Percentiles rank a stretch among this genome's conserved stretches.
phyloP scores from a whole-genome alignment of 2,113 vertebrate species.

The Apistogramma diplotaenia region DNA sequence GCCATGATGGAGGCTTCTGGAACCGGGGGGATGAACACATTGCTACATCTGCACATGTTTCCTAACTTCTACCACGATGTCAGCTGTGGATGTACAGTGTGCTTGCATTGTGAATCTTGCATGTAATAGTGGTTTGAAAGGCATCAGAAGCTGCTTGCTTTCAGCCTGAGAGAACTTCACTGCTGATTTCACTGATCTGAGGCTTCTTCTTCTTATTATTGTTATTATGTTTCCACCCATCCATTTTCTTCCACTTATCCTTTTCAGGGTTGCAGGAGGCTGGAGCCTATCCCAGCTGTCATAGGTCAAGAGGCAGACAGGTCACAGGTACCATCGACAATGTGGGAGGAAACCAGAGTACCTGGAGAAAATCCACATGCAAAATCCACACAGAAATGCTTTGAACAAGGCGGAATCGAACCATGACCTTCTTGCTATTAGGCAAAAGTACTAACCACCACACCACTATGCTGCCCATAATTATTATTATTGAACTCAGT shows the following conservation, averaged over 20 bases:
- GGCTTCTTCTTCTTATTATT: neutral
- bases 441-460: too few species aligned
- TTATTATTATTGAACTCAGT: neutral
- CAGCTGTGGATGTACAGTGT: neutral
- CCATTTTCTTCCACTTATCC: too few species aligned
- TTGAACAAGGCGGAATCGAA: too few species aligned
- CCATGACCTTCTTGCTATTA: too few species aligned
- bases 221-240: neutral
- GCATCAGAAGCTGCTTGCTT: conserved; percentile 3
- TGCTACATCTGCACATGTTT: conserved; percentile 15
- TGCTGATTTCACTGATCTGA: conserved; percentile 2
- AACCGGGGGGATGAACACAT: conserved; percentile 51
- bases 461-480: too few species aligned
- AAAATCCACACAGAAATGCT: too few species aligned
- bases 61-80: neutral
- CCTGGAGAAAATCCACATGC: too few species aligned
- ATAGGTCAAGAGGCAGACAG: too few species aligned
- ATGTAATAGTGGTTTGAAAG: neutral
- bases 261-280: too few species aligned
- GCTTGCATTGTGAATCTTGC: neutral
- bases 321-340: too few species aligned
- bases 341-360: too few species aligned
- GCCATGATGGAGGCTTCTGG: conserved; percentile 34
- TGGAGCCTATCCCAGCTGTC: too few species aligned
- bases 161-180: neutral